These are phyloP conservation scores for Telmatochromis sp. DNA, from an alignment of 2,113 vertebrate species.

Conservation along the genomic window DNA sequence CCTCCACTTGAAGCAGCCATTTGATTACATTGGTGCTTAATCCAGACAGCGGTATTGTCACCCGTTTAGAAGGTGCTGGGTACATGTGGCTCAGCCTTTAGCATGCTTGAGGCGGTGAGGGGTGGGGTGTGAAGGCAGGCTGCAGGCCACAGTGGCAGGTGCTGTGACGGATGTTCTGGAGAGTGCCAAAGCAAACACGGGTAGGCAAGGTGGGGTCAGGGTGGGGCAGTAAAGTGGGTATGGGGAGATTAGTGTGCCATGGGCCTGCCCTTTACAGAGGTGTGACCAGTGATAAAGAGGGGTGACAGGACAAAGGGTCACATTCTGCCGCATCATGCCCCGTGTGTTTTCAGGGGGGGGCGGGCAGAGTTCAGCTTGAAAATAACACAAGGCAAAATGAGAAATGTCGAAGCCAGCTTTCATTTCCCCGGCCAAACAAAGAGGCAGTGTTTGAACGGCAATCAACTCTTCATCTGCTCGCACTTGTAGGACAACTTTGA, in stretches of 20 bases:
- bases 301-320: slow-evolving; percentile 29
- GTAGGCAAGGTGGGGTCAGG: slow-evolving; percentile 46
- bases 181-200: slow-evolving; percentile 63
- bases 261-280: slow-evolving; percentile 25
- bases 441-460: background rate
- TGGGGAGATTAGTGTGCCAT: slow-evolving; percentile 44
- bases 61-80: slow-evolving; percentile 55
- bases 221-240: slow-evolving; percentile 35
- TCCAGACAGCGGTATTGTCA: slow-evolving; percentile 63
- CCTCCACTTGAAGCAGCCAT: slow-evolving; percentile 18
- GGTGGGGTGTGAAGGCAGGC: slow-evolving; percentile 31
- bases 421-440: background rate
- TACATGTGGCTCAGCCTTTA: slow-evolving; percentile 59
- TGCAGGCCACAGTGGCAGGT: slow-evolving; percentile 55
- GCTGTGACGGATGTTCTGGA: slow-evolving; percentile 60
- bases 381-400: background rate
- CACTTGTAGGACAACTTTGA: slow-evolving; percentile 24
- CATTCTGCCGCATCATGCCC: slow-evolving; percentile 44
- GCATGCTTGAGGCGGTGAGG: slow-evolving; percentile 22
- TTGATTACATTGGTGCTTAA: slow-evolving; percentile 24
- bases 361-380: background rate
- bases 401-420: background rate
- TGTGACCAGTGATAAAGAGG: background rate
- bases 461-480: background rate
- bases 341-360: background rate